Evolutionary conservation across 2,888 invertebrate species (phyloP).

Genomic region (Clitarchus hookeri): DNA sequence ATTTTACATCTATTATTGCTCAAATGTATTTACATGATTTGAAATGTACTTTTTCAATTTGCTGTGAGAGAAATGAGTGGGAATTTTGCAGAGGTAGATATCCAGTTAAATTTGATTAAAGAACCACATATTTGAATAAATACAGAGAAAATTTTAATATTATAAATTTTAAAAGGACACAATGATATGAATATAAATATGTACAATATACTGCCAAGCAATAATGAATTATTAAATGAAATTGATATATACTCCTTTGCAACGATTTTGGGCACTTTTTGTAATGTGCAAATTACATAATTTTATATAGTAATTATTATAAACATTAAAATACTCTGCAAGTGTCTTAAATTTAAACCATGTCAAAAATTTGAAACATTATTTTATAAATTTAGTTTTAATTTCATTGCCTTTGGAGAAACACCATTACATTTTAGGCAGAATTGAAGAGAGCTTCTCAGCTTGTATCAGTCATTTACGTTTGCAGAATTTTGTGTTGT

Average conservation of each 20-base stretch:
- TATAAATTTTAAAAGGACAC: slow-evolving; percentile 52
- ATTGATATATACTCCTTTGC: slow-evolving; percentile 40
- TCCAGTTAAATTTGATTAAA: slow-evolving; percentile 30
- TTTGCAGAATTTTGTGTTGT: background rate
- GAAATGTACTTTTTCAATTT: background rate
- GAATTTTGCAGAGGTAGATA: background rate
- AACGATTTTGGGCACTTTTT: slow-evolving; percentile 38
- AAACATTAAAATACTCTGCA: slow-evolving; percentile 11
- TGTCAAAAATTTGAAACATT: background rate
- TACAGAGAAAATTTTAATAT: slow-evolving; percentile 45
- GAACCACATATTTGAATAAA: slow-evolving; percentile 39
- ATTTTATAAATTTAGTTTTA: background rate
- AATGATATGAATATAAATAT: slow-evolving; percentile 72
- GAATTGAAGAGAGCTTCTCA: background rate
- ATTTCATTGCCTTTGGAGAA: background rate
- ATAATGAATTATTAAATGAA: slow-evolving; percentile 50
- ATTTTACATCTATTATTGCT: background rate
- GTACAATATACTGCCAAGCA: slow-evolving; percentile 61
- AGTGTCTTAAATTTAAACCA: background rate
- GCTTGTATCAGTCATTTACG: background rate
- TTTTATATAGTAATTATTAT: slow-evolving; percentile 19
- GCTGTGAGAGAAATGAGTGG: background rate
- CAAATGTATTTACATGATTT: background rate
- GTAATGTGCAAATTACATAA: slow-evolving; percentile 36
- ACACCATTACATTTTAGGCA: background rate